Evolutionary conservation across 1,140 invertebrate genomes (phyloP).

Genomic region (Penaeus chinensis): DNA sequence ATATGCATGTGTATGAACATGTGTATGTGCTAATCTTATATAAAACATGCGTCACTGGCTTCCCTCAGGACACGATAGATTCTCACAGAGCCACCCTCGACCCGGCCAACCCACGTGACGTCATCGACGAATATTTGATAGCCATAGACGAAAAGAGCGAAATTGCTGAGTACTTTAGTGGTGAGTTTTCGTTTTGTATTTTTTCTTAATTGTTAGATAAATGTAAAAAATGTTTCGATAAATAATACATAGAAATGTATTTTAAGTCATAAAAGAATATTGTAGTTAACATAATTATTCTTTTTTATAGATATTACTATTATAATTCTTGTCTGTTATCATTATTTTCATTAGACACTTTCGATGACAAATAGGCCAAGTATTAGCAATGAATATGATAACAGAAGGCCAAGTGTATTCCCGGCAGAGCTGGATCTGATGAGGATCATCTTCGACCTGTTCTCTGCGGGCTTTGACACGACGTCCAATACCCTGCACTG

Average conservation of each 20-base stretch:
- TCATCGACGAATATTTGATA: slow-evolving; percentile 68
- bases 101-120: slow-evolving; percentile 67
- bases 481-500: slow-evolving; percentile 80
- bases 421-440: slow-evolving; percentile 40
- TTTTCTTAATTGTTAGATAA: neutral
- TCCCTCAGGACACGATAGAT: slow-evolving; percentile 54
- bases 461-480: slow-evolving; percentile 71
- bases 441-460: slow-evolving; percentile 53
- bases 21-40: too few species aligned
- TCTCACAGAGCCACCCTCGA: slow-evolving; percentile 67
- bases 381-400: too few species aligned
- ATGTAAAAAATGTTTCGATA: too few species aligned
- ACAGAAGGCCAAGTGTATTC: too few species aligned
- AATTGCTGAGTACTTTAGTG: slow-evolving; percentile 10
- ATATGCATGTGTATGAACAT: too few species aligned
- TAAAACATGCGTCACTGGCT: too few species aligned
- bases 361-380: too few species aligned
- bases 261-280: too few species aligned
- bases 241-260: neutral
- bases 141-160: slow-evolving; percentile 63
- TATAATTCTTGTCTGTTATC: too few species aligned
- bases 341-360: too few species aligned
- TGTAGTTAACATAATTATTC: too few species aligned
- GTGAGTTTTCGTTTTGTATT: neutral
- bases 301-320: too few species aligned